phyloP scores from a whole-genome alignment of 2,888 invertebrate species.

The Furcula furcula region DNA sequence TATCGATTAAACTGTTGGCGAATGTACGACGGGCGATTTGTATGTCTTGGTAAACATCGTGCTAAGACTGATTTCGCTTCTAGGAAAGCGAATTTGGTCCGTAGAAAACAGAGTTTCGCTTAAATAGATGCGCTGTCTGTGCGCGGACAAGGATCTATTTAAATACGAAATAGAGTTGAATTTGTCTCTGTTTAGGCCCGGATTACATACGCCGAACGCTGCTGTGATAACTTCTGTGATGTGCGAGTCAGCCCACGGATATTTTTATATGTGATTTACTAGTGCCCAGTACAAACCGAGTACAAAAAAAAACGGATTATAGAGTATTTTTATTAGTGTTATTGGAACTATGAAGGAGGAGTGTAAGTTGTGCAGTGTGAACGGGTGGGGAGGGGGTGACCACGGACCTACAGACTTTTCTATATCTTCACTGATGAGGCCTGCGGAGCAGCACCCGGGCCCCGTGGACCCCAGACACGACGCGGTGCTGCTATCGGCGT shows the following conservation, averaged over 20 bases:
- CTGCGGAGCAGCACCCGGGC: conserved; percentile 59
- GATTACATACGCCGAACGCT: conserved; percentile 64
- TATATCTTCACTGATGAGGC: conserved; percentile 74
- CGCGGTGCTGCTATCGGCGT: conserved; percentile 73
- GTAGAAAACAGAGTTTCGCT: conserved; percentile 14
- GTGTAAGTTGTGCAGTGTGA: conserved; percentile 75
- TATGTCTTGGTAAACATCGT: conserved; percentile 42
- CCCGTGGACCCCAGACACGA: conserved; percentile 68
- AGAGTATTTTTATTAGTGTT: conserved; percentile 53
- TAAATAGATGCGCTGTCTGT: conserved; percentile 19
- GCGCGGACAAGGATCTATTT: conserved; percentile 15
- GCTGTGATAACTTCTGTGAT: conserved; percentile 80
- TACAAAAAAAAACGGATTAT: conserved; percentile 77
- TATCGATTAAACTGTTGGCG: conserved; percentile 27
- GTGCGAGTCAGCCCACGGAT: conserved; percentile 72
- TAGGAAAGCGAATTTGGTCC: conserved; percentile 28
- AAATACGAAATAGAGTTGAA: conserved; percentile 12
- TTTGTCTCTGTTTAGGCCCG: conserved; percentile 27
- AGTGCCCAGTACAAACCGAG: conserved; percentile 81
- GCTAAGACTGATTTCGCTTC: conserved; percentile 38
- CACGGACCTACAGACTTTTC: conserved; percentile 71
- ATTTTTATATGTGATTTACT: conserved; percentile 81
- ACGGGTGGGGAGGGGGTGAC: conserved; percentile 65
- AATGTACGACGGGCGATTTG: conserved; percentile 42
- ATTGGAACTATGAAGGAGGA: conserved; percentile 74